Evolutionary conservation across 1,140 invertebrate genomes (phyloP).

Genomic region (Trichonephila clavata): DNA sequence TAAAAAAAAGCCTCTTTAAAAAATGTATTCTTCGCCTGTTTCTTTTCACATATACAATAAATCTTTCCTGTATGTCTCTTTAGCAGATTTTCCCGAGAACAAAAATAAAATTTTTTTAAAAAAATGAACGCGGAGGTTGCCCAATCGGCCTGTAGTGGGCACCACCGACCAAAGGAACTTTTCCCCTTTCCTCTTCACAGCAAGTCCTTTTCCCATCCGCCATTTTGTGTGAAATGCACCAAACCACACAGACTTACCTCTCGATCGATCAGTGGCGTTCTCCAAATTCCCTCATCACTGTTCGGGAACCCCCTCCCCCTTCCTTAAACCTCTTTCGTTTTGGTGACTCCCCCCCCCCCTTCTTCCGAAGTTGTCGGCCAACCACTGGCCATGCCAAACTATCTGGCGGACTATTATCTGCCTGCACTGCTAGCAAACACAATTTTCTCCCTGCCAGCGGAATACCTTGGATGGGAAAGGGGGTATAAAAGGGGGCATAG

Average conservation of each 20-base stretch:
- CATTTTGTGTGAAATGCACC: slow-evolving; percentile 49
- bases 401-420: slow-evolving; percentile 69
- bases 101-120: not conserved
- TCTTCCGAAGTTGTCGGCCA: slow-evolving; percentile 31
- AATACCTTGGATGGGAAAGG: slow-evolving; percentile 61
- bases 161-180: slow-evolving; percentile 53
- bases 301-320: not conserved
- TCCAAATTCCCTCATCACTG: slow-evolving; percentile 61
- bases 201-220: slow-evolving; percentile 23
- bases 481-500: not conserved
- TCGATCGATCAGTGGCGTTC: slow-evolving; percentile 50
- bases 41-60: too few relatives aligned
- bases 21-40: too few relatives aligned
- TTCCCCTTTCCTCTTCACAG: not conserved
- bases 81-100: not conserved
- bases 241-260: slow-evolving; percentile 8
- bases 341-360: not conserved
- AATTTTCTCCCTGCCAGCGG: slow-evolving; percentile 62
- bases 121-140: not conserved
- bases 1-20: too few relatives aligned
- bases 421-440: slow-evolving; percentile 71
- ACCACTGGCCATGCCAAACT: slow-evolving; percentile 73
- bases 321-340: not conserved
- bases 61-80: not conserved
- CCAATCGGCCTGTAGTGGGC: slow-evolving; percentile 45